Evolutionary conservation across 2,888 invertebrate genomes (phyloP), one percentile per base, ranked within the genome.

Genomic region (Mesochorus sp.): DNA sequence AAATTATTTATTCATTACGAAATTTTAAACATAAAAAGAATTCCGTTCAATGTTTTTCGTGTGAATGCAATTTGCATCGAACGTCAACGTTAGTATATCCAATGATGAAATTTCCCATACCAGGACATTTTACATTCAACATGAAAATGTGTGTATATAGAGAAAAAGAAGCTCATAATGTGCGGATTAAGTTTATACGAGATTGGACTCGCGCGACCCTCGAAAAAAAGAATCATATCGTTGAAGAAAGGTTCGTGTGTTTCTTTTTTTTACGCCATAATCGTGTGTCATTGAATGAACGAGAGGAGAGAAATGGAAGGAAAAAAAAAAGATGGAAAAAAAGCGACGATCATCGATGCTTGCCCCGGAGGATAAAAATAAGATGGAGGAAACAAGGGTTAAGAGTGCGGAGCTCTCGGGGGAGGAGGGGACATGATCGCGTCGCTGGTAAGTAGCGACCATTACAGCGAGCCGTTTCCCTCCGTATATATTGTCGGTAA

Each of bases 381-480:
- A 44, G 62, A 49, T 55, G 19, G 49, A 64, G 62, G 44, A 72
- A 62, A 67, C 49, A 67, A 62, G 67, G 62, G 62, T 49, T 67
- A 34, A 68, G 44, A 47, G 77, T 62, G 59, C 34, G 31, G 8
- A 61, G 59, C 55, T 78, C 64, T 19, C 39, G 26, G 37, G 44
- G 49, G 62, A 28, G 44, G 21, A 59, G 31, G 77, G 55, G 42
- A 55, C 55, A 78, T 74, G 51, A 78, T 78, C 68, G 78, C 57
- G 73, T 57, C 49, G 57, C 73, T 81, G 80, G 83, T 86, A 88
- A 89, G 87, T 88, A 87, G 88, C 87, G 83, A 80, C 81, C 87
- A 89, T 89, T 87, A 88, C 80, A 80, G 82, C 72, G 81, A 79
- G 70, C 75, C 81, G 81, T 83, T 83, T 83, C 78, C 82, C 82